A percentile compares a stretch with the other conserved stretches of the same genome.
These are phyloP conservation scores for Patiria pectinifera DNA, from an alignment of 53 echinoderm and acorn worm species.

Conservation along the genomic window DNA sequence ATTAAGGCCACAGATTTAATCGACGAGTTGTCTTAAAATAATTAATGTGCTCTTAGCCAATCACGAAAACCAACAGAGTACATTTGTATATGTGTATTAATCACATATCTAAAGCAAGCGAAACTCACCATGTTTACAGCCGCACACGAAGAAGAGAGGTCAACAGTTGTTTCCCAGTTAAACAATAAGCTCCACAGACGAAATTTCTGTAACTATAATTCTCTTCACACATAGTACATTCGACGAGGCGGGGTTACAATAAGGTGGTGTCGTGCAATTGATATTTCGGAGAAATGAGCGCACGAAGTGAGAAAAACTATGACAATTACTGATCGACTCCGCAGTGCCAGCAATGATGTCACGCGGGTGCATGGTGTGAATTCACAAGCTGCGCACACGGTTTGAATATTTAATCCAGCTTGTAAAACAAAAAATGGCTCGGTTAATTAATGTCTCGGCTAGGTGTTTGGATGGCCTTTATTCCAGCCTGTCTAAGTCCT, in stretches of 20 bases:
- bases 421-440: neutral
- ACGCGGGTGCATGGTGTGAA: neutral
- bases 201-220: neutral
- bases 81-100: neutral
- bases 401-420: neutral
- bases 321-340: neutral
- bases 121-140: neutral
- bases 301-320: neutral
- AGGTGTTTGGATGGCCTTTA: neutral
- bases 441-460: constrained; percentile 1
- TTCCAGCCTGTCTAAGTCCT: neutral
- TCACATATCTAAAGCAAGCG: neutral
- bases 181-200: no score
- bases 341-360: neutral
- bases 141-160: neutral
- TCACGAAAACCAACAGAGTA: neutral
- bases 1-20: no score
- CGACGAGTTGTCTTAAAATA: no score
- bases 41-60: neutral
- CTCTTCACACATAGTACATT: neutral
- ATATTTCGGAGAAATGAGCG: neutral
- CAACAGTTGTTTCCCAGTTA: no score
- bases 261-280: neutral
- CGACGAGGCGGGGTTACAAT: neutral
- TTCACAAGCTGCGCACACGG: neutral